Conservation (phyloP, 2,888 invertebrate species). For the Caenorhabditis sulstoni region DNA sequence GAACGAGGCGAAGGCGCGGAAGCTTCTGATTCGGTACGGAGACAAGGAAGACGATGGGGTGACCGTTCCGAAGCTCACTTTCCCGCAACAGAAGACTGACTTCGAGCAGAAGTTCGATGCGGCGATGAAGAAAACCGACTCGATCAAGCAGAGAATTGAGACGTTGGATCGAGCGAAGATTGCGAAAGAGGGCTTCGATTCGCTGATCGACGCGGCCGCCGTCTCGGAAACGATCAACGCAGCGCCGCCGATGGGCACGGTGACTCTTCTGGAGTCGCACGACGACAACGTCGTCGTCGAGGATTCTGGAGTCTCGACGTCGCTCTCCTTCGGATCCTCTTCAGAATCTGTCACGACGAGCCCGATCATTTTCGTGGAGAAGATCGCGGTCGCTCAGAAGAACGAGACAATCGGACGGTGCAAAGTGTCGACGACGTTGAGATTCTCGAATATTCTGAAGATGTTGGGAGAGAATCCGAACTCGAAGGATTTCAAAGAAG, state of each 20-base stretch:
- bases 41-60: slow-evolving; percentile 49
- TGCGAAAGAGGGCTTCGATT: slow-evolving; percentile 61
- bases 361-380: slow-evolving; percentile 59
- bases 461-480: slow-evolving; percentile 63
- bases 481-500: slow-evolving; percentile 62
- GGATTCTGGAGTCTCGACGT: slow-evolving; percentile 34
- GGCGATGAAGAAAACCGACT: slow-evolving; percentile 64
- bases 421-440: slow-evolving; percentile 47
- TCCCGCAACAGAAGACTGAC: slow-evolving; percentile 40
- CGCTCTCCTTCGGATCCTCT: slow-evolving; percentile 25
- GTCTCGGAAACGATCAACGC: slow-evolving; percentile 39
- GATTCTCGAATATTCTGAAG: slow-evolving; percentile 62
- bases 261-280: slow-evolving; percentile 41
- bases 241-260: slow-evolving; percentile 59
- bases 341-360: slow-evolving; percentile 52
- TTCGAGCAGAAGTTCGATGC: slow-evolving; percentile 60
- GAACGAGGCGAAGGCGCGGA: slow-evolving; percentile 50
- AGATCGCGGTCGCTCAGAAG: slow-evolving; percentile 41
- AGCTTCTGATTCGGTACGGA: slow-evolving; percentile 43
- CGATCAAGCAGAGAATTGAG: slow-evolving; percentile 55
- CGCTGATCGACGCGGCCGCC: slow-evolving; percentile 60
- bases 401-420: slow-evolving; percentile 27
- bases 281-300: slow-evolving; percentile 43
- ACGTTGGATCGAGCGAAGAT: slow-evolving; percentile 50
- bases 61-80: neutral